These are phyloP conservation scores for Aeoliscus strigatus DNA, from an alignment of 2,797 vertebrate species.

Conservation along the genomic window DNA sequence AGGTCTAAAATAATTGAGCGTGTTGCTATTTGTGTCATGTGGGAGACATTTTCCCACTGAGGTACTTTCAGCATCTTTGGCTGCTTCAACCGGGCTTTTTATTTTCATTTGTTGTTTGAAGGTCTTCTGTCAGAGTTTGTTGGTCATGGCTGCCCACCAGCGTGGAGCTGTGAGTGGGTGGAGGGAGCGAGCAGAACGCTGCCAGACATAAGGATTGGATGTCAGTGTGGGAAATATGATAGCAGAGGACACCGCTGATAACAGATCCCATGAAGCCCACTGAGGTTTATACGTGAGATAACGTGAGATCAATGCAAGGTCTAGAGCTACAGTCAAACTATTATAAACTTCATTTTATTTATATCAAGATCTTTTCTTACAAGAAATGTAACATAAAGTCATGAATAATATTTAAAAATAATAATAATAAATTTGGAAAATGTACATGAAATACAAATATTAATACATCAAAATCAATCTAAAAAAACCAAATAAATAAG, in stretches of 20 bases:
- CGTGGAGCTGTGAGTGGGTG: constrained; percentile 17
- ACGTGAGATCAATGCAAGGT: too few relatives aligned
- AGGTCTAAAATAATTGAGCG: constrained; percentile 13
- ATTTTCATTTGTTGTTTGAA: constrained; percentile 38
- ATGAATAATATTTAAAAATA: too few relatives aligned
- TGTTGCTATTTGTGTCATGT: constrained; percentile 17
- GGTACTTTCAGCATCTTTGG: constrained; percentile 5
- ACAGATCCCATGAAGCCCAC: constrained; percentile 3
- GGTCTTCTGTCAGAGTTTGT: constrained; percentile 33
- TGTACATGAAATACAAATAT: too few relatives aligned
- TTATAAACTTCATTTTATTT: too few relatives aligned
- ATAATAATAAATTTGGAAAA: too few relatives aligned
- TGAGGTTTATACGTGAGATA: too few relatives aligned
- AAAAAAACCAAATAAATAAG: too few relatives aligned
- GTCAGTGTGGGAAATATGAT: constrained; percentile 57
- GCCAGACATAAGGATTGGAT: constrained; percentile 37
- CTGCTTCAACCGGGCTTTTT: constrained; percentile 20
- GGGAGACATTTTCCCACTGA: constrained; percentile 42
- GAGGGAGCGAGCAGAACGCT: constrained; percentile 12
- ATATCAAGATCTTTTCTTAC: too few relatives aligned
- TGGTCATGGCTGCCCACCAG: constrained; percentile 39
- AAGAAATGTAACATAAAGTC: too few relatives aligned
- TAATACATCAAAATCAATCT: too few relatives aligned
- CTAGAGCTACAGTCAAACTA: too few relatives aligned
- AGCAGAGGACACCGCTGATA: constrained; percentile 21